Percentiles rank a stretch among this genome's conserved stretches.
phyloP scores from a whole-genome alignment of 2,888 invertebrate species.

The Lysandra bellargus region DNA sequence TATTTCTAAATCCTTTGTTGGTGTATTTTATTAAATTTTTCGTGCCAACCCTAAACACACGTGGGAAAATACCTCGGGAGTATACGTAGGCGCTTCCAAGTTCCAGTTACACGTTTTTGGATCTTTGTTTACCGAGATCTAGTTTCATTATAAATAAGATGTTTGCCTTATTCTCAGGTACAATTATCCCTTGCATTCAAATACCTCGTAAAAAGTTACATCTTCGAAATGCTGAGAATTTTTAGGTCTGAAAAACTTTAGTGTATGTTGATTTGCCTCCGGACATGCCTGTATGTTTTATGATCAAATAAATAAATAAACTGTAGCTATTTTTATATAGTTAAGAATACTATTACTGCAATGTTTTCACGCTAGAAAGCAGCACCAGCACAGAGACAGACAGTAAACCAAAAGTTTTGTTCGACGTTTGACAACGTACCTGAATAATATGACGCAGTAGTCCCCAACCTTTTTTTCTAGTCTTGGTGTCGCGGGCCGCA shows the following conservation, averaged over 20 bases:
- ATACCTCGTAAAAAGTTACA: not conserved
- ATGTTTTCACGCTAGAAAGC: not conserved
- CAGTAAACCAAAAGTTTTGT: too few species aligned
- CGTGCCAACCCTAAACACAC: constrained; percentile 43
- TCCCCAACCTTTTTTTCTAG: too few species aligned
- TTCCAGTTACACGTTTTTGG: constrained; percentile 35
- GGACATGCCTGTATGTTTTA: too few species aligned
- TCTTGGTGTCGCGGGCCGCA: too few species aligned
- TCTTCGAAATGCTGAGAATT: not conserved
- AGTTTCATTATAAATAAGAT: constrained; percentile 26
- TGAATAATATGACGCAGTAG: too few species aligned
- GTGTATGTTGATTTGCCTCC: too few species aligned
- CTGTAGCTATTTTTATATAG: too few species aligned
- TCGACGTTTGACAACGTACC: too few species aligned
- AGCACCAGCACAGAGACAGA: too few species aligned
- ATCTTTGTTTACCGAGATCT: constrained; percentile 34
- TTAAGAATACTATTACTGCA: too few species aligned
- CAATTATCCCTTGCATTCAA: constrained; percentile 21
- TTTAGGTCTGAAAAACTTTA: not conserved
- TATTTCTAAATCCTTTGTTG: not conserved
- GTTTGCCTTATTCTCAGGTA: constrained; percentile 26
- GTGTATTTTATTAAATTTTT: not conserved
- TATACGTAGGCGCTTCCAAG: constrained; percentile 39
- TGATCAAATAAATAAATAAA: too few species aligned
- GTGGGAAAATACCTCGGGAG: constrained; percentile 59